Conservation (phyloP, 1,140 invertebrate species). For the Apolygus lucorum region DNA sequence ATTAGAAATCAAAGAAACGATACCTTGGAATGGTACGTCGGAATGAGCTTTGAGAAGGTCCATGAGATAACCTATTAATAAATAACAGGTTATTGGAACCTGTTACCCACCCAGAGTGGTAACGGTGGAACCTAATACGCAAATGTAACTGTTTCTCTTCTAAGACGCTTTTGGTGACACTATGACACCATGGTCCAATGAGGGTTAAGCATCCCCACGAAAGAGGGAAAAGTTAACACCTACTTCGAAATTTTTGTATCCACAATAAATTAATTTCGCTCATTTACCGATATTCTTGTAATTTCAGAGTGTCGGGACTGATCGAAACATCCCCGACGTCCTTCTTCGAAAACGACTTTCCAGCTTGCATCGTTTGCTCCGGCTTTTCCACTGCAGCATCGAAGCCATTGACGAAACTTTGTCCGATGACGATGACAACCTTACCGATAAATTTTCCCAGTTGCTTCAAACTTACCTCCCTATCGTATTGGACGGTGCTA, state of each 20-base stretch:
- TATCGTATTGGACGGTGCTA: conserved; percentile 63
- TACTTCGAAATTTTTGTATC: background rate
- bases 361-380: conserved; percentile 58
- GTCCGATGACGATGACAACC: conserved; percentile 49
- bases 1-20: too few relatives aligned
- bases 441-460: conserved; percentile 66
- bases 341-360: conserved; percentile 63
- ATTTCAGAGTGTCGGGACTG: conserved; percentile 68
- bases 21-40: too few relatives aligned
- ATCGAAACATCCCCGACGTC: conserved; percentile 71
- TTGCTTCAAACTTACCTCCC: conserved; percentile 78
- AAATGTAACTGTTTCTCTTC: too few relatives aligned
- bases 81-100: too few relatives aligned
- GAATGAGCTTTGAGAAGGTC: too few relatives aligned
- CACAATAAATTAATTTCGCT: background rate
- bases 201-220: too few relatives aligned
- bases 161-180: too few relatives aligned
- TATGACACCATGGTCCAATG: too few relatives aligned
- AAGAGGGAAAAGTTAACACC: too few relatives aligned
- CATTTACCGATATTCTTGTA: conserved; percentile 22
- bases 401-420: conserved; percentile 53
- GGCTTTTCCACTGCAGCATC: conserved; percentile 70
- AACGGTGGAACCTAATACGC: too few relatives aligned
- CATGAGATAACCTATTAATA: too few relatives aligned
- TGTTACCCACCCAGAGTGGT: too few relatives aligned